Conservation (phyloP, 1,140 invertebrate species). For the Drosophila carrolli region DNA sequence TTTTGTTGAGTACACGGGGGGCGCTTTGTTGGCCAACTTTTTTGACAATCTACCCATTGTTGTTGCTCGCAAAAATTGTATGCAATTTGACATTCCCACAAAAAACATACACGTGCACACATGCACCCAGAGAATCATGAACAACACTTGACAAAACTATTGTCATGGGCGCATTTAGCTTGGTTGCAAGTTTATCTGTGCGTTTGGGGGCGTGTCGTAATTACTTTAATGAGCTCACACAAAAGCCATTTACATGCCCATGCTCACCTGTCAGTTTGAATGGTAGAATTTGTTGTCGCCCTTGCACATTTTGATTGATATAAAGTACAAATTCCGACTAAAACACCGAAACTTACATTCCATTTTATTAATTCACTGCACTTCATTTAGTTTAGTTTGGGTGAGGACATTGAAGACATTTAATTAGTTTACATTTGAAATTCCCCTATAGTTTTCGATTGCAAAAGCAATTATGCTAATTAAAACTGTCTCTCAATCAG, state of each 20-base stretch:
- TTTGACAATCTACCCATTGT: conserved; percentile 39
- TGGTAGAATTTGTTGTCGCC: conserved; percentile 25
- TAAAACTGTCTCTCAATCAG: conserved; percentile 9
- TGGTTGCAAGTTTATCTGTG: conserved; percentile 20
- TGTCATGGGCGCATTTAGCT: conserved; percentile 59
- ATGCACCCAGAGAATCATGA: conserved; percentile 11
- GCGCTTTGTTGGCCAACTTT: conserved; percentile 52
- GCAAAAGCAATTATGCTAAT: conserved; percentile 4
- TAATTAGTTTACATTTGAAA: conserved; percentile 48
- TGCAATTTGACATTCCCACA: conserved; percentile 60
- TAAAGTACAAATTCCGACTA: conserved; percentile 21
- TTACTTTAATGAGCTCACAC: conserved; percentile 71
- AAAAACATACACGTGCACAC: conserved; percentile 17
- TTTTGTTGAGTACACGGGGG: conserved; percentile 13
- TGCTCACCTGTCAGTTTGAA: conserved; percentile 15
- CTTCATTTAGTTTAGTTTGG: conserved; percentile 24
- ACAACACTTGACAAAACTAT: conserved; percentile 50
- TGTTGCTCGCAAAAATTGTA: conserved; percentile 58
- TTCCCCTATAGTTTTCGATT: neutral
- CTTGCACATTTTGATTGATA: conserved; percentile 50
- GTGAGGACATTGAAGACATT: conserved; percentile 25
- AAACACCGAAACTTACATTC: conserved; percentile 2
- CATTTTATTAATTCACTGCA: conserved; percentile 34
- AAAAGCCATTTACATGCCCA: conserved; percentile 52
- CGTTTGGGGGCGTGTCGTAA: conserved; percentile 35